A percentile compares a stretch with the other conserved stretches of the same genome.
These are phyloP conservation scores for Ginglymostoma cirratum DNA, from an alignment of 2,113 vertebrate genomes.

Conservation along the genomic window DNA sequence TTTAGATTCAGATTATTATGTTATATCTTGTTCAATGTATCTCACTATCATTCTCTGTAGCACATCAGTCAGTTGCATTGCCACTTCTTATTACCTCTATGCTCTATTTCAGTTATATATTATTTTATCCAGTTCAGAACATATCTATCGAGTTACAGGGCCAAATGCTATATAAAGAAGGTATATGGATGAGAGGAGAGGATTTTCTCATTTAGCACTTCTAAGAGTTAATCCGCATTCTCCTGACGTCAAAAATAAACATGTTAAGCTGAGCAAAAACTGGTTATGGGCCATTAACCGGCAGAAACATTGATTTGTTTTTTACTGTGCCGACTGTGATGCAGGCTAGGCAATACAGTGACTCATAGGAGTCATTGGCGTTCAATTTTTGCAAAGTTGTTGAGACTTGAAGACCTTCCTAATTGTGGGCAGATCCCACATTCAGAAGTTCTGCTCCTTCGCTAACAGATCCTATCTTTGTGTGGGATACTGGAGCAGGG, in stretches of 20 bases:
- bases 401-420: too few relatives aligned
- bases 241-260: not conserved
- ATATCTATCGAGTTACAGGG: not conserved
- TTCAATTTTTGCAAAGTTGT: too few relatives aligned
- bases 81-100: not conserved
- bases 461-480: too few relatives aligned
- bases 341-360: not conserved
- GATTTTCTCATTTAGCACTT: not conserved
- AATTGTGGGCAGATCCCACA: too few relatives aligned
- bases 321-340: not conserved
- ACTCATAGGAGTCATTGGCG: not conserved
- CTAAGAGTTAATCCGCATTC: not conserved
- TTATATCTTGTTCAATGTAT: not conserved
- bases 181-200: not conserved
- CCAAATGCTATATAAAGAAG: not conserved
- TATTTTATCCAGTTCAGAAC: not conserved
- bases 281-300: not conserved
- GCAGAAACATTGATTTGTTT: not conserved
- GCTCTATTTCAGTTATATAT: not conserved
- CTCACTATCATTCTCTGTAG: not conserved
- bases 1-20: not conserved
- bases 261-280: not conserved
- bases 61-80: not conserved
- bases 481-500: too few relatives aligned
- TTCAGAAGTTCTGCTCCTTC: too few relatives aligned